These are phyloP conservation scores for Drosophila kanekoi DNA, from an alignment of 2,888 invertebrate species.

Conservation along the genomic window DNA sequence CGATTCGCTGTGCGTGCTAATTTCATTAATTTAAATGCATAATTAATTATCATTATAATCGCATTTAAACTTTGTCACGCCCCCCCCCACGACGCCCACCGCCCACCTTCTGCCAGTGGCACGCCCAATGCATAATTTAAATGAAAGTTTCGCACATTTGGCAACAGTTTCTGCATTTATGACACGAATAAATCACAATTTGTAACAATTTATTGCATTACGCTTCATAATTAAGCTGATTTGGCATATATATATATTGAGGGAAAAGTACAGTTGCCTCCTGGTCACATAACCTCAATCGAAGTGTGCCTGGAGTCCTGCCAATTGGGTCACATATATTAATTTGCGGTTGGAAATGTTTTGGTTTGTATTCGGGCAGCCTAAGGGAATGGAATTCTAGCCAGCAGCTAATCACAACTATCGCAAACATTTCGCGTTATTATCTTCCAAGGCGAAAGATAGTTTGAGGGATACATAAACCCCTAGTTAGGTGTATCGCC, in stretches of 20 bases:
- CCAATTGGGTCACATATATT: background rate
- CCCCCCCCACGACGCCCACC: too few species aligned
- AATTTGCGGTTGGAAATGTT: too few species aligned
- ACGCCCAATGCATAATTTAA: slow-evolving; percentile 17
- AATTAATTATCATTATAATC: slow-evolving; percentile 64
- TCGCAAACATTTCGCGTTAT: background rate
- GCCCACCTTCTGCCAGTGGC: too few species aligned
- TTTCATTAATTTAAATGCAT: slow-evolving; percentile 71
- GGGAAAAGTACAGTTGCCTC: slow-evolving; percentile 6
- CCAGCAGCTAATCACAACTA: background rate
- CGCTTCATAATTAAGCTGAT: background rate
- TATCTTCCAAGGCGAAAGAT: background rate
- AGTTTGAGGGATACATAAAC: too few species aligned
- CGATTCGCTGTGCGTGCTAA: slow-evolving; percentile 40
- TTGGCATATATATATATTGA: background rate
- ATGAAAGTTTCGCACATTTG: slow-evolving; percentile 23
- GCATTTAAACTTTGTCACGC: slow-evolving; percentile 16
- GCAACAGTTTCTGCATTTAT: slow-evolving; percentile 37
- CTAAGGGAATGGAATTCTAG: too few species aligned
- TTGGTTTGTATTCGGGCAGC: too few species aligned
- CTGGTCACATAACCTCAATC: background rate
- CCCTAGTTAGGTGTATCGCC: too few species aligned
- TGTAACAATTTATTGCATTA: slow-evolving; percentile 21
- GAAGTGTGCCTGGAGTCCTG: too few species aligned
- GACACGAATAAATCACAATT: slow-evolving; percentile 49